Conservation (phyloP, 2,888 invertebrate genomes). For the Chesias legatella region DNA sequence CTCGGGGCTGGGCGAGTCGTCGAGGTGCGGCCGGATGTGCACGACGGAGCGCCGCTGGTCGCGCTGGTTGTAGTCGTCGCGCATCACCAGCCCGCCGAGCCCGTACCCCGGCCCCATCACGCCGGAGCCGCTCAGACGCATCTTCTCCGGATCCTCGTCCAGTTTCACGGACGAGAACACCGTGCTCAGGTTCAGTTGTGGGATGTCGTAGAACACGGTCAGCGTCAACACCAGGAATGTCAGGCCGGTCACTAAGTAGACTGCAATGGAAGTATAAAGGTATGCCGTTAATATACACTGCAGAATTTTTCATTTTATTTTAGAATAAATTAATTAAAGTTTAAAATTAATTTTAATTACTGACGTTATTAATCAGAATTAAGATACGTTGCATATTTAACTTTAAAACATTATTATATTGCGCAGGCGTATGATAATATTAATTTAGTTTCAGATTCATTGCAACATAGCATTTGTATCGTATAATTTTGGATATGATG, state of each 20-base stretch:
- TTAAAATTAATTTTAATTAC: too few relatives aligned
- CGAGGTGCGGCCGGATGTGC: constrained; percentile 82
- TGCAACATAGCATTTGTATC: too few relatives aligned
- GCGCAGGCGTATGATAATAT: too few relatives aligned
- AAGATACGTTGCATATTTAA: too few relatives aligned
- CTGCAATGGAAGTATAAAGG: constrained; percentile 63
- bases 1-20: constrained; percentile 86
- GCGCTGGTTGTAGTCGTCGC: constrained; percentile 73
- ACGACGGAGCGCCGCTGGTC: constrained; percentile 82
- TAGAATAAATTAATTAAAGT: too few relatives aligned
- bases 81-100: constrained; percentile 66
- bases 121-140: constrained; percentile 81
- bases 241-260: constrained; percentile 89
- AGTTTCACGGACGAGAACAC: constrained; percentile 85
- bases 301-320: neutral
- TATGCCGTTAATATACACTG: neutral
- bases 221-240: constrained; percentile 91
- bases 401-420: too few relatives aligned
- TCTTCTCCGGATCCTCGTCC: constrained; percentile 83
- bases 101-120: constrained; percentile 71
- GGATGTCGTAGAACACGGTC: constrained; percentile 93
- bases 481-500: too few relatives aligned
- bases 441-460: too few relatives aligned
- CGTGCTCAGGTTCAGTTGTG: constrained; percentile 90
- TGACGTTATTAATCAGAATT: too few relatives aligned